Percentiles rank a stretch among this genome's conserved stretches.
Evolutionary conservation across 2,113 vertebrate genomes (phyloP).

Genomic region (Pseudopodoces humilis): DNA sequence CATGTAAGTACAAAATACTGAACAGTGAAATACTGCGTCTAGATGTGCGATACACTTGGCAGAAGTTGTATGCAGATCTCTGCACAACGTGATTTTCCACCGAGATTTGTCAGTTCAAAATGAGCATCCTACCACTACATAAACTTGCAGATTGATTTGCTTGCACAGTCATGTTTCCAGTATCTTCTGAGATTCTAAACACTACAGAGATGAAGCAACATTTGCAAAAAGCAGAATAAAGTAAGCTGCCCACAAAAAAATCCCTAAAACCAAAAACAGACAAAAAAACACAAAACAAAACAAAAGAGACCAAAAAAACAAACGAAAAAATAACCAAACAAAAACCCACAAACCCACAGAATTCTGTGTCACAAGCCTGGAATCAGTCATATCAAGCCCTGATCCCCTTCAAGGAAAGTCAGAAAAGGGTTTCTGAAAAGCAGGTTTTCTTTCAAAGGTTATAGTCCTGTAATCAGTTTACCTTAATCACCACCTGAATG

Average conservation of each 20-base stretch:
- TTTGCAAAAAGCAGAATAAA: neutral
- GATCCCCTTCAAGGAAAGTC: neutral
- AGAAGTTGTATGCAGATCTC: neutral
- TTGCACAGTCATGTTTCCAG: neutral
- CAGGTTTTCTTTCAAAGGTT: neutral
- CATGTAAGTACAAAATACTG: slow-evolving; percentile 65
- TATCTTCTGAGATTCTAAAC: neutral
- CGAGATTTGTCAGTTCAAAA: neutral
- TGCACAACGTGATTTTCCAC: neutral
- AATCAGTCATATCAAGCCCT: neutral
- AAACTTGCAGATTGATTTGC: neutral
- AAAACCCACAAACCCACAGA: neutral
- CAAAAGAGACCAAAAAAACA: neutral
- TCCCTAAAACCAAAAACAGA: neutral
- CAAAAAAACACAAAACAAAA: neutral
- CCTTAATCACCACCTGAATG: neutral
- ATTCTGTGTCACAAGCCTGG: neutral
- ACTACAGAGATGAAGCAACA: neutral
- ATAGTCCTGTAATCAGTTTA: neutral
- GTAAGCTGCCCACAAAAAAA: neutral
- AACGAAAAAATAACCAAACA: neutral
- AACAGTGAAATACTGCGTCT: neutral
- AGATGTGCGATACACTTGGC: neutral
- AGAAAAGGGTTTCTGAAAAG: neutral
- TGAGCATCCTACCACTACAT: neutral